A percentile compares a stretch with the other conserved stretches of the same genome.
These are phyloP conservation scores for Helobdella robusta DNA, from an alignment of 2,888 invertebrate genomes.

Conservation along the genomic window DNA sequence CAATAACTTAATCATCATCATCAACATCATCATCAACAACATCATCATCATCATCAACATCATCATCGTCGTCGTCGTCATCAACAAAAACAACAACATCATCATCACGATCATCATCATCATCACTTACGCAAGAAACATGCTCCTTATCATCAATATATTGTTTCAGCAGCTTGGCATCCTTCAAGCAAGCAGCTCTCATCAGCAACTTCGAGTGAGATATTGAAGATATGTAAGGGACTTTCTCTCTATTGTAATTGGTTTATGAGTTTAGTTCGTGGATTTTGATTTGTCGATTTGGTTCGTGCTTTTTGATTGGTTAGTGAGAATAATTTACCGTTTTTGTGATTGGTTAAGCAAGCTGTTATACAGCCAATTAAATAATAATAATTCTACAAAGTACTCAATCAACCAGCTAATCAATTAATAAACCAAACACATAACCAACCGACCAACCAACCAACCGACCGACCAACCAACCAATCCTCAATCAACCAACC, in stretches of 20 bases:
- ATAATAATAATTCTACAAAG: no score
- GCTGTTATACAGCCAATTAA: no score
- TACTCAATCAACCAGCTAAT: no score
- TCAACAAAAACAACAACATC: not conserved
- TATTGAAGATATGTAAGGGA: constrained; percentile 50
- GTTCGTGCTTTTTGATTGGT: no score
- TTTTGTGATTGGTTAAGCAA: no score
- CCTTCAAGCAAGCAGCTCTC: constrained; percentile 49
- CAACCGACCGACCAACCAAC: no score
- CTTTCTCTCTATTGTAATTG: constrained; percentile 42
- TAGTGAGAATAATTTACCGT: no score
- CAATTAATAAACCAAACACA: no score
- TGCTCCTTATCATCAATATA: constrained; percentile 44
- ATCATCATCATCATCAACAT: not conserved
- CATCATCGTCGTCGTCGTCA: not conserved
- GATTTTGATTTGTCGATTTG: no score
- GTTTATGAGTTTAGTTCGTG: no score
- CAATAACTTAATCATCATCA: constrained; percentile 3
- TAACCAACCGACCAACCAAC: no score
- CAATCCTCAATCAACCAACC: no score
- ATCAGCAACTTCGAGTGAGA: constrained; percentile 51
- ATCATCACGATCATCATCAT: not conserved
- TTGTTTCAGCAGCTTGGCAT: constrained; percentile 46
- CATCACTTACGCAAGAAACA: constrained; percentile 39
- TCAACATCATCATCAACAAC: not conserved